These are phyloP conservation scores for Romanogobio albipinnatus DNA, from an alignment of 2,113 vertebrate species.

Conservation along the genomic window DNA sequence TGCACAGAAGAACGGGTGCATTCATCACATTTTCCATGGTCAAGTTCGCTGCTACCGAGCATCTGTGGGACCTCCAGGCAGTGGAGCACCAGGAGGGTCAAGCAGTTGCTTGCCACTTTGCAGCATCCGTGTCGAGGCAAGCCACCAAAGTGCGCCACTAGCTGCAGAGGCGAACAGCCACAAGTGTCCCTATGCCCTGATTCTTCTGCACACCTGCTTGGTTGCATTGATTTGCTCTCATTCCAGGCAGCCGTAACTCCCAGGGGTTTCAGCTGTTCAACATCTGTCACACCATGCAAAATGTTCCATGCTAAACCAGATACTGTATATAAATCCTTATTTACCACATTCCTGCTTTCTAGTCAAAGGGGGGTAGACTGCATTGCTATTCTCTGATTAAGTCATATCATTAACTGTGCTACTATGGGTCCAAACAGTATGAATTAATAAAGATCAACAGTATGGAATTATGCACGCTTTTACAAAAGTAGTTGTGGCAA, in stretches of 20 bases:
- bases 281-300: constrained; percentile 71
- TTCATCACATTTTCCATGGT: constrained; percentile 69
- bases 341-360: neutral
- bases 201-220: constrained; percentile 72
- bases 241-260: constrained; percentile 68
- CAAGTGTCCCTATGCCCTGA: constrained; percentile 69
- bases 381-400: neutral
- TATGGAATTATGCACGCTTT: neutral
- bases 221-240: constrained; percentile 73
- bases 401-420: neutral
- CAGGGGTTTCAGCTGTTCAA: constrained; percentile 70
- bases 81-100: constrained; percentile 66
- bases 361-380: constrained; percentile 12
- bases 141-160: constrained; percentile 66
- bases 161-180: constrained; percentile 61
- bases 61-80: constrained; percentile 76
- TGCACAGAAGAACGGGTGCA: constrained; percentile 56
- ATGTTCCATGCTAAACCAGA: constrained; percentile 40
- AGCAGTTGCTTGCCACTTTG: constrained; percentile 70
- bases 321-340: constrained; percentile 50
- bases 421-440: neutral
- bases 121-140: constrained; percentile 64
- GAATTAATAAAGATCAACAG: constrained; percentile 2
- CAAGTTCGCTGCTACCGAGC: constrained; percentile 60
- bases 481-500: neutral